Conservation (phyloP, 2,888 invertebrate genomes). For the Pimpla rufipes region DNA sequence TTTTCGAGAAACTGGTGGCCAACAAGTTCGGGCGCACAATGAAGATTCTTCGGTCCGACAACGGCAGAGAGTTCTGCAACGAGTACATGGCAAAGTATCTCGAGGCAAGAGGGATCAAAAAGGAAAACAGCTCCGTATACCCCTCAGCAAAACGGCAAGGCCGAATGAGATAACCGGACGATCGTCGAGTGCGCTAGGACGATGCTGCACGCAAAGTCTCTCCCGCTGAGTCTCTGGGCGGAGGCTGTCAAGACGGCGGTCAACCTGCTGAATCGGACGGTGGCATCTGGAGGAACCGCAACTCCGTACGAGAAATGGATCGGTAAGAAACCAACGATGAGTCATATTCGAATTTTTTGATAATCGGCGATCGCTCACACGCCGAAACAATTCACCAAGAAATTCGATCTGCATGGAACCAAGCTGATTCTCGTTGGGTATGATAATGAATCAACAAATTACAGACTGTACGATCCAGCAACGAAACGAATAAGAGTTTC, state of each 20-base stretch:
- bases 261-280: slow-evolving; percentile 47
- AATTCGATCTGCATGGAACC: slow-evolving; percentile 47
- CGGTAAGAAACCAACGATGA: slow-evolving; percentile 56
- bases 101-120: slow-evolving; percentile 51
- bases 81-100: slow-evolving; percentile 1
- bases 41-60: slow-evolving; percentile 16
- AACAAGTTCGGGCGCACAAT: slow-evolving; percentile 41
- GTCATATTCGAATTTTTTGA: slow-evolving; percentile 41
- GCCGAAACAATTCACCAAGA: slow-evolving; percentile 48
- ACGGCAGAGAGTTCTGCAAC: slow-evolving; percentile 34
- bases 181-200: slow-evolving; percentile 60
- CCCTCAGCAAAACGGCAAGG: slow-evolving; percentile 64
- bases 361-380: slow-evolving; percentile 29
- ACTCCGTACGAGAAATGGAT: slow-evolving; percentile 63
- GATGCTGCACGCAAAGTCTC: slow-evolving; percentile 38
- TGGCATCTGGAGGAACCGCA: slow-evolving; percentile 21
- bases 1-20: slow-evolving; percentile 1
- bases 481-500: slow-evolving; percentile 49
- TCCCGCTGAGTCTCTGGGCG: slow-evolving; percentile 62
- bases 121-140: slow-evolving; percentile 56
- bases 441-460: slow-evolving; percentile 44
- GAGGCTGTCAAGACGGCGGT: slow-evolving; percentile 59
- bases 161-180: slow-evolving; percentile 63
- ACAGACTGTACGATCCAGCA: slow-evolving; percentile 48
- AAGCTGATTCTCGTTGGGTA: slow-evolving; percentile 64